These are phyloP conservation scores for Cephus sareptanus DNA, from an alignment of 2,888 invertebrate species.

Conservation along the genomic window DNA sequence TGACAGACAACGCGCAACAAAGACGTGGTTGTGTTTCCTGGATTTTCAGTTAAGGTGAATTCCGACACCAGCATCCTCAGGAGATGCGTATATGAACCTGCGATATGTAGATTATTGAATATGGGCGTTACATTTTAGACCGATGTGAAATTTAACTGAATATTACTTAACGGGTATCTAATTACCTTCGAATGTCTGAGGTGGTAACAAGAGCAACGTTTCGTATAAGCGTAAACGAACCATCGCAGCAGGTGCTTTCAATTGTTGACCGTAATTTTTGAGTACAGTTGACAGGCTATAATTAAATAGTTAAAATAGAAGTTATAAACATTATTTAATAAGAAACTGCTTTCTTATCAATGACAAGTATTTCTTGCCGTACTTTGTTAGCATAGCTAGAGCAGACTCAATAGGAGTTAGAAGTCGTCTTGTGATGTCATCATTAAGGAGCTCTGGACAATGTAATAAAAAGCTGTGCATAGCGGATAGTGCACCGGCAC, in stretches of 20 bases:
- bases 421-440: constrained; percentile 90
- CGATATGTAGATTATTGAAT: background rate
- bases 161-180: background rate
- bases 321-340: background rate
- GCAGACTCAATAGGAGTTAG: constrained; percentile 95
- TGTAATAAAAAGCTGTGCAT: constrained; percentile 93
- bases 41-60: constrained; percentile 93
- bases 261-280: constrained; percentile 88
- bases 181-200: constrained; percentile 82
- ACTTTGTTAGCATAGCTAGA: constrained; percentile 94
- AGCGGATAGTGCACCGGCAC: constrained; percentile 95
- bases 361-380: constrained; percentile 30
- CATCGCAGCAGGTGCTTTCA: constrained; percentile 95
- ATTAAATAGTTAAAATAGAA: constrained; percentile 29
- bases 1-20: constrained; percentile 85
- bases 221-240: constrained; percentile 93
- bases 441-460: constrained; percentile 90
- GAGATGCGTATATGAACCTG: constrained; percentile 85
- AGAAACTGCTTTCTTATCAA: background rate
- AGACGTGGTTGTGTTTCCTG: constrained; percentile 90
- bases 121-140: background rate
- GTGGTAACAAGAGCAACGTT: constrained; percentile 81
- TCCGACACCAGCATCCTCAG: constrained; percentile 93
- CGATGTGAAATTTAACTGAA: background rate
- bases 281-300: constrained; percentile 84